A percentile compares a stretch with the other conserved stretches of the same genome.
phyloP scores from a whole-genome alignment of 2,888 invertebrate species.

The Anthophora plumipes region DNA sequence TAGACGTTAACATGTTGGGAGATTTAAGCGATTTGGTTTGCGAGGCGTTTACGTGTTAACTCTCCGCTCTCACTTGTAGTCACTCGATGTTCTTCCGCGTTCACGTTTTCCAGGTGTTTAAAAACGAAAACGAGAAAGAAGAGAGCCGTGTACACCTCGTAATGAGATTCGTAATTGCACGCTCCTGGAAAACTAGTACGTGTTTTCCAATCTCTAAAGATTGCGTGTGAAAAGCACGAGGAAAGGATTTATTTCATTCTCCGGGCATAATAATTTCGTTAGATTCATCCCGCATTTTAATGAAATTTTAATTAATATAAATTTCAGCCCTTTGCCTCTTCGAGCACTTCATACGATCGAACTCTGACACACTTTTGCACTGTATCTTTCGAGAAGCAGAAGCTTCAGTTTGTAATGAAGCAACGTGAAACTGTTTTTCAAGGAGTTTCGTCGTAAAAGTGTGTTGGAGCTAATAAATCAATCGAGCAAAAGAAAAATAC shows the following conservation, averaged over 20 bases:
- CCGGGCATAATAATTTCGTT: not conserved
- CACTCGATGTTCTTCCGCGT: constrained; percentile 20
- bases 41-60: constrained; percentile 14
- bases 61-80: not conserved
- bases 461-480: too few species aligned
- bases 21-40: not conserved
- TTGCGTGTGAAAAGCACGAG: too few species aligned
- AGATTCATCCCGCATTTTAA: not conserved
- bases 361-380: too few species aligned
- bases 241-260: not conserved
- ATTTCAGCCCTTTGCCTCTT: too few species aligned
- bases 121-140: too few species aligned
- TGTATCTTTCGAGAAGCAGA: too few species aligned
- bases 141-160: not conserved
- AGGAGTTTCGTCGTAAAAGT: too few species aligned
- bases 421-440: too few species aligned
- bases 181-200: not conserved
- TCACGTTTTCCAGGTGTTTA: constrained; percentile 2
- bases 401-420: too few species aligned
- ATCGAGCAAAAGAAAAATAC: too few species aligned
- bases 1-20: too few species aligned
- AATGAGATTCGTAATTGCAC: constrained; percentile 20
- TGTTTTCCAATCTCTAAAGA: not conserved
- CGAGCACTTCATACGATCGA: too few species aligned
- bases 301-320: not conserved